Evolutionary conservation across 1,140 invertebrate species (phyloP).

Genomic region (Aplysia californica): DNA sequence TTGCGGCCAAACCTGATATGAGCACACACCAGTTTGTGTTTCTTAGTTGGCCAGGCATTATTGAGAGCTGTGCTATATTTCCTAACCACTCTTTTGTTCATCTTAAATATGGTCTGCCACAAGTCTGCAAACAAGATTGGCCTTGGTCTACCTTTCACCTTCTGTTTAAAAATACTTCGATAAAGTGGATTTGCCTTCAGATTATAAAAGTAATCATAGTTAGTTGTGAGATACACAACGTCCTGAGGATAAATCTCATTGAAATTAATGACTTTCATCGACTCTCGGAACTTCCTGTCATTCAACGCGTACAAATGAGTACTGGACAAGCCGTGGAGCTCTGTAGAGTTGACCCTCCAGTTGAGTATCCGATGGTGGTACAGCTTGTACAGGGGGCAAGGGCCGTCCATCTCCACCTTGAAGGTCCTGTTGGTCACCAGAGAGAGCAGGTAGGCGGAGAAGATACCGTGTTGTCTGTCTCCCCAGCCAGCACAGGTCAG

Average conservation of each 20-base stretch:
- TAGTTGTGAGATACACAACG: constrained; percentile 42
- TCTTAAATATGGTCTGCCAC: constrained; percentile 40
- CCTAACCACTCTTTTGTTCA: constrained; percentile 36
- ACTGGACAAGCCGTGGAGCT: constrained; percentile 28
- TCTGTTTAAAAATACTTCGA: constrained; percentile 31
- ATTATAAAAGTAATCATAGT: constrained; percentile 43
- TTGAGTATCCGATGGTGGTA: constrained; percentile 38
- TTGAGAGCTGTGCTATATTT: constrained; percentile 27
- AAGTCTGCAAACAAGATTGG: constrained; percentile 39
- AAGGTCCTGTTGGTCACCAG: constrained; percentile 40
- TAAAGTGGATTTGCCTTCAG: constrained; percentile 40
- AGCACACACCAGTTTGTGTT: constrained; percentile 40
- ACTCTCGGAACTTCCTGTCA: constrained; percentile 35
- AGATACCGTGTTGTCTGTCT: constrained; percentile 43
- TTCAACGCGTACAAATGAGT: constrained; percentile 37
- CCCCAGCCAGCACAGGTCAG: constrained; percentile 45
- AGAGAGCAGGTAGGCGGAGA: constrained; percentile 42
- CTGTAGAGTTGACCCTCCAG: constrained; percentile 36
- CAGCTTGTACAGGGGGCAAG: constrained; percentile 35
- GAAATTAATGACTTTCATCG: constrained; percentile 35
- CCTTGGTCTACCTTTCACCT: constrained; percentile 30
- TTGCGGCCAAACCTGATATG: constrained; percentile 43
- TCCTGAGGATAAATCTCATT: constrained; percentile 41
- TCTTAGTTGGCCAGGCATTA: constrained; percentile 21
- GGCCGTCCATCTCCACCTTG: constrained; percentile 38